These are phyloP conservation scores for Chaetogeoica ovagalla DNA, from an alignment of 2,888 invertebrate genomes.

Conservation along the genomic window DNA sequence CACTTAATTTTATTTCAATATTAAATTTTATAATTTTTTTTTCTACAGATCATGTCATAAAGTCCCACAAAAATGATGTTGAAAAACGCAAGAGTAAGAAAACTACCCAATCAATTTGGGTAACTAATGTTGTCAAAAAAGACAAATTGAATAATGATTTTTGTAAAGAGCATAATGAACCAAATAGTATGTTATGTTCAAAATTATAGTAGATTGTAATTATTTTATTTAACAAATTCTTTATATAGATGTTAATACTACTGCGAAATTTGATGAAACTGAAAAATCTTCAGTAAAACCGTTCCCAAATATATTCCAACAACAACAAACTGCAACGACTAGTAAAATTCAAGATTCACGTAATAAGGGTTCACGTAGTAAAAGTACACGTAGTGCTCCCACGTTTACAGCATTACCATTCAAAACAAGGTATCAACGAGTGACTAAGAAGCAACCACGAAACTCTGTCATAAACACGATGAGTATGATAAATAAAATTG, in stretches of 20 bases:
- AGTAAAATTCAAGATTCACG: slow-evolving; percentile 49
- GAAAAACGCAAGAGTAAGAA: slow-evolving; percentile 39
- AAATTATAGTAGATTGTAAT: not conserved
- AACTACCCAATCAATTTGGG: not conserved
- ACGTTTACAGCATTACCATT: slow-evolving; percentile 48
- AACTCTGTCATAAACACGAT: slow-evolving; percentile 42
- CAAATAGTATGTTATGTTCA: slow-evolving; percentile 35
- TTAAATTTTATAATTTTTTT: not conserved
- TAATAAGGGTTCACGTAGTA: no score
- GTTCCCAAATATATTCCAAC: slow-evolving; percentile 25
- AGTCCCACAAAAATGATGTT: slow-evolving; percentile 29
- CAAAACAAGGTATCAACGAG: slow-evolving; percentile 49
- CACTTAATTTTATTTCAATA: not conserved
- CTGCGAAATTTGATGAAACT: slow-evolving; percentile 25
- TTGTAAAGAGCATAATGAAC: slow-evolving; percentile 38
- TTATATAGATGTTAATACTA: slow-evolving; percentile 15
- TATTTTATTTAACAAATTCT: slow-evolving; percentile 9
- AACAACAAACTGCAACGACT: slow-evolving; percentile 31
- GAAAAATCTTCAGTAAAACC: slow-evolving; percentile 28
- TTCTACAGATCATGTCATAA: slow-evolving; percentile 38
- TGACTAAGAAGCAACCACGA: slow-evolving; percentile 41
- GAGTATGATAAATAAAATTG: slow-evolving; percentile 27
- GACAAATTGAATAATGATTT: slow-evolving; percentile 26
- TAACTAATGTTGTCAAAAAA: slow-evolving; percentile 18
- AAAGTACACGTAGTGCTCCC: slow-evolving; percentile 45